Conservation (phyloP, 2,888 invertebrate species). For the Argyresthia albistria region DNA sequence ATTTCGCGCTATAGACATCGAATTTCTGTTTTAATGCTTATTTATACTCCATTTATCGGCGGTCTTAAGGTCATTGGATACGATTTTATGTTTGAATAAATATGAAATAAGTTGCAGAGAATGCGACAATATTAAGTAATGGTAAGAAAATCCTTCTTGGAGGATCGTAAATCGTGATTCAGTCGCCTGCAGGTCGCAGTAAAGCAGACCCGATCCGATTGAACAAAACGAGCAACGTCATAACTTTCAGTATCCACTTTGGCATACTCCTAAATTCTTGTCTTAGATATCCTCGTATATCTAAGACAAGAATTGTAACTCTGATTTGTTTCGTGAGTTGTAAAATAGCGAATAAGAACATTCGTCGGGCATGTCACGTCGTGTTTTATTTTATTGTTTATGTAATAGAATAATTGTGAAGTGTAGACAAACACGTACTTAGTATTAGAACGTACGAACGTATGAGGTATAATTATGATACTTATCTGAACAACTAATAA, state of each 20-base stretch:
- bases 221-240: background rate
- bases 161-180: background rate
- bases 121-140: background rate
- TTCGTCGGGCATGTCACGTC: no score
- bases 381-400: no score
- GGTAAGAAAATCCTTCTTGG: background rate
- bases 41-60: no score
- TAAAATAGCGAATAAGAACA: no score
- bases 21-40: background rate
- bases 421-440: no score
- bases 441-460: no score
- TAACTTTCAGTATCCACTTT: background rate
- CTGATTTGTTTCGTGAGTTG: no score
- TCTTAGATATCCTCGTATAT: no score
- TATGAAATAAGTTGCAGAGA: background rate
- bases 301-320: no score
- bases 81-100: background rate
- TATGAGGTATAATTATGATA: no score
- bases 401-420: no score
- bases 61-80: background rate
- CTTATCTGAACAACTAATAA: no score
- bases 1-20: background rate
- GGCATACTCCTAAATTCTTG: background rate
- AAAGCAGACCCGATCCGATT: background rate
- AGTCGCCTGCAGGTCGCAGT: background rate